Evolutionary conservation across 2,888 invertebrate genomes (phyloP).

Genomic region (Steinernema carpocapsae): DNA sequence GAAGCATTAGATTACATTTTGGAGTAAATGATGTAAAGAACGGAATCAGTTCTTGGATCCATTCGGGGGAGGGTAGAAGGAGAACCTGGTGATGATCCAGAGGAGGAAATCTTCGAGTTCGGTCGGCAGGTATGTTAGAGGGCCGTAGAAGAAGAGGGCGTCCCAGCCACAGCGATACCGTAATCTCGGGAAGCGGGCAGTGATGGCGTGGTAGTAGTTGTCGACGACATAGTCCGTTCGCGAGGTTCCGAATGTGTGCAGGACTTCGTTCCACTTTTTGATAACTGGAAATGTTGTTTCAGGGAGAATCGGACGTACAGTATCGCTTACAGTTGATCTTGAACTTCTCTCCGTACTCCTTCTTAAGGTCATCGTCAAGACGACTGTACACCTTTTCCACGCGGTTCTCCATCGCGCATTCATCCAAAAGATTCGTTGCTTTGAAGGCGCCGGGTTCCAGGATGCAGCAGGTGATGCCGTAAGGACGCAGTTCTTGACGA

Average conservation of each 20-base stretch:
- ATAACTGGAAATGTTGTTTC: constrained; percentile 43
- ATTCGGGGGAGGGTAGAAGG: not conserved
- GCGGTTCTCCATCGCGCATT: constrained; percentile 56
- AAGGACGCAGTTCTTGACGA: constrained; percentile 54
- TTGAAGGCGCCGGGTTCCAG: constrained; percentile 67
- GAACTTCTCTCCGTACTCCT: constrained; percentile 68
- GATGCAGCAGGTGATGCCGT: constrained; percentile 56
- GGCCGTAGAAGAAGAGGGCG: constrained; percentile 56
- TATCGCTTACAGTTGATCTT: constrained; percentile 58
- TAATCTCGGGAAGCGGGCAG: constrained; percentile 52
- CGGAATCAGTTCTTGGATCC: not conserved
- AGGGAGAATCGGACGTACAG: not conserved
- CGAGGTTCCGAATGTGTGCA: constrained; percentile 49
- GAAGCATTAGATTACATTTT: not conserved
- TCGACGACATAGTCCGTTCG: constrained; percentile 57
- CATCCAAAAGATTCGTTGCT: constrained; percentile 54
- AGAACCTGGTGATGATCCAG: constrained; percentile 32
- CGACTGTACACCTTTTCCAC: constrained; percentile 58
- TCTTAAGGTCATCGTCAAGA: constrained; percentile 50
- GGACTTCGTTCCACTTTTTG: constrained; percentile 51
- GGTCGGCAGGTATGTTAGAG: constrained; percentile 51
- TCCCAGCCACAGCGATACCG: constrained; percentile 58
- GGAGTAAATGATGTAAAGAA: not conserved
- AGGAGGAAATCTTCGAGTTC: constrained; percentile 48
- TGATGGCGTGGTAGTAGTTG: constrained; percentile 61